Evolutionary conservation across 1,140 invertebrate species (phyloP).

Genomic region (Drosophila serrata): DNA sequence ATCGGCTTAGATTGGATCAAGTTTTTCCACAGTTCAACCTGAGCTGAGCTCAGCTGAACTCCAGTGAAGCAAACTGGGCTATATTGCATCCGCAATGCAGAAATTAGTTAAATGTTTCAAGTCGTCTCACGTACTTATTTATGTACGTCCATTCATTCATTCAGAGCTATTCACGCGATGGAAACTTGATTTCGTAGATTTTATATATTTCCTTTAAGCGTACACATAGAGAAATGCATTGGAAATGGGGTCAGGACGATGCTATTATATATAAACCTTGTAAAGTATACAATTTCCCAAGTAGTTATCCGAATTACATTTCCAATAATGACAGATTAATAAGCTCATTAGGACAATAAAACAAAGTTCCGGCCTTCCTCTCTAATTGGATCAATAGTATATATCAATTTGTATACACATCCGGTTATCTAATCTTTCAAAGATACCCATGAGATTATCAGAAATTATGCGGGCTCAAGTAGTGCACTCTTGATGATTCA

Average conservation of each 20-base stretch:
- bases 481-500: not conserved
- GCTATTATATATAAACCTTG: not conserved
- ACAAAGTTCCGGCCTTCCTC: not conserved
- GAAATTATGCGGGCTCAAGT: slow-evolving; percentile 7
- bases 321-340: not conserved
- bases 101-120: slow-evolving; percentile 29
- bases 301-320: not conserved
- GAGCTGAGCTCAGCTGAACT: not conserved
- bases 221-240: not conserved
- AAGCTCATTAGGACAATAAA: not conserved
- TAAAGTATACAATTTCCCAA: not conserved
- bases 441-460: not conserved
- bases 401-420: slow-evolving; percentile 11
- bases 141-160: slow-evolving; percentile 33
- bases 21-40: slow-evolving; percentile 7
- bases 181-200: slow-evolving; percentile 5
- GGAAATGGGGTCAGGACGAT: not conserved
- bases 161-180: slow-evolving; percentile 19
- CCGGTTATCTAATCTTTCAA: slow-evolving; percentile 14
- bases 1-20: slow-evolving; percentile 15
- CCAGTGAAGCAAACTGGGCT: slow-evolving; percentile 14
- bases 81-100: slow-evolving; percentile 37
- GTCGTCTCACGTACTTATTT: slow-evolving; percentile 7
- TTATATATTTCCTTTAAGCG: slow-evolving; percentile 19
- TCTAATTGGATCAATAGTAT: slow-evolving; percentile 1